Evolutionary conservation across 2,113 vertebrate genomes (phyloP), one percentile per base, ranked within the genome.

Genomic region (Prolemur simus): DNA sequence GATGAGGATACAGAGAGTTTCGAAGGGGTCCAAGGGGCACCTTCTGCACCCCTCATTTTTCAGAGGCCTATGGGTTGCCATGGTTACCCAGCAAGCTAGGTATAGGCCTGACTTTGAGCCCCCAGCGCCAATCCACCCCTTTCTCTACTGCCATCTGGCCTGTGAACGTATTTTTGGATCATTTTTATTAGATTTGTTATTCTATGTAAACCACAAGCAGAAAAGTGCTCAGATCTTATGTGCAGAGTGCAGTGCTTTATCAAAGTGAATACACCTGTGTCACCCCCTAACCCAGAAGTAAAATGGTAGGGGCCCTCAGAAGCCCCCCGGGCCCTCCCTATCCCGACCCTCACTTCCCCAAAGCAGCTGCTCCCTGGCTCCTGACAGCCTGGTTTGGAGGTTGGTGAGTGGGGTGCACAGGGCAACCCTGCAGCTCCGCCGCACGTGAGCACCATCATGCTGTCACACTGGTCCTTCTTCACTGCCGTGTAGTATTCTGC

Each of bases 401-500:
- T n/a, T 13, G 0, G 6, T 10, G n/a, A 49, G 3, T 0, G 1
- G 60, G 15, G 5, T 37, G 17, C 4, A n/a, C 34, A 39, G 49
- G n/a, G 34, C 14, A 12, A 14, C 69, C 25, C 45, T 25, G 45
- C 0, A 11, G 47, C 8, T 15, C 34, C 27, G 3, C n/a, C 3
- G 29, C 42, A 42, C 15, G 17, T 18, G 73, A 25, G 8, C 9
- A 42, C 56, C 23, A 8, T 58, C 6, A 3, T 9, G 9, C 9
- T 1, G 27, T 63, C 4, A 20, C 2, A 0, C 3, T 1, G 8
- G 17, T 2, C 9, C 29, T 0, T 69, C 34, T 58, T 84, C 71
- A 17, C 0, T 0, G 7, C 82, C 11, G 17, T 1, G 0, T 23
- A 17, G 3, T 45, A 17, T 23, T 80, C 86, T 7, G 6, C 3